These are phyloP conservation scores for Lasioglossum calceatum DNA, from an alignment of 2,888 invertebrate genomes.

Conservation along the genomic window DNA sequence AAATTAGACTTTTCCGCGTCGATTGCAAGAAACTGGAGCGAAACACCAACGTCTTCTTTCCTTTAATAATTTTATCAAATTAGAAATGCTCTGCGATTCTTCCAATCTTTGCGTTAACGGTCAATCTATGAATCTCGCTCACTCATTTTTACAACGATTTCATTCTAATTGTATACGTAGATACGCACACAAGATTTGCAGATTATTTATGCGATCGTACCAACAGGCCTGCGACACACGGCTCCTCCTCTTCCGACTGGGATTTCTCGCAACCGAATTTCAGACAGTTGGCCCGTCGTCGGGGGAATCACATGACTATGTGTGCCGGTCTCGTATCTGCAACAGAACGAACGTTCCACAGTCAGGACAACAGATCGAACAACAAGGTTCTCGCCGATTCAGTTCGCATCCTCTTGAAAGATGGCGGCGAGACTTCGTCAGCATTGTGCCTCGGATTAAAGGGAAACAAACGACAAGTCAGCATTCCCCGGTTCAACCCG, in stretches of 20 bases:
- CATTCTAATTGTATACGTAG: background rate
- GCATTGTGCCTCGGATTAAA: conserved; percentile 3
- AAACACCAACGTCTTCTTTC: background rate
- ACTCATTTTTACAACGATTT: background rate
- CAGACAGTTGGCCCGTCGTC: conserved; percentile 11
- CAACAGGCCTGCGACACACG: conserved; percentile 17
- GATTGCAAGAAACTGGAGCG: background rate
- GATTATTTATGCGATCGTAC: background rate
- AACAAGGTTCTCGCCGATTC: background rate
- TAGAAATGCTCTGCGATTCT: no score
- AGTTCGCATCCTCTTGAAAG: background rate
- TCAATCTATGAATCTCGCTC: background rate
- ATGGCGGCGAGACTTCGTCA: background rate
- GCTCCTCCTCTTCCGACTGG: background rate
- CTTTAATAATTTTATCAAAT: no score
- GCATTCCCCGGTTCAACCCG: background rate
- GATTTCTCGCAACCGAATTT: conserved; percentile 46
- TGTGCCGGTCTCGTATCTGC: conserved; percentile 23
- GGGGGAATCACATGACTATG: conserved; percentile 64
- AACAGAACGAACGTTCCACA: conserved; percentile 1
- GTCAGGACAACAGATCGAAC: background rate
- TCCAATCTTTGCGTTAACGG: no score
- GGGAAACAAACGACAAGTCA: conserved; percentile 8
- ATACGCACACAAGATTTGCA: background rate
- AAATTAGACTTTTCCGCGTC: background rate